Conservation (phyloP, 2,888 invertebrate genomes). For the Merodon equestris region DNA sequence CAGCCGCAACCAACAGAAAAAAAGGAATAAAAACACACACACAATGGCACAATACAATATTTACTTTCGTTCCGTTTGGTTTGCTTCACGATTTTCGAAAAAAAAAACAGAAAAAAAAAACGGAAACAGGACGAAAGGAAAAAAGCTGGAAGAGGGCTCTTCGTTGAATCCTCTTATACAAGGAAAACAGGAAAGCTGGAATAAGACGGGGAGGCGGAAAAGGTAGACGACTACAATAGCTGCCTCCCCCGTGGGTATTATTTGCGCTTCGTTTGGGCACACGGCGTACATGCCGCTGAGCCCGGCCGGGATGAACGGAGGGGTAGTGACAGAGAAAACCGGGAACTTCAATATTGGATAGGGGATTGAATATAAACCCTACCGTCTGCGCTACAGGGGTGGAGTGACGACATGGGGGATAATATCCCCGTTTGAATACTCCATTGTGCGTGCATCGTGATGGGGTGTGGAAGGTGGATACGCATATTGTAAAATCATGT, state of each 20-base stretch:
- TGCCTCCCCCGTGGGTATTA: conserved; percentile 40
- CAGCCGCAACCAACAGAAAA: no score
- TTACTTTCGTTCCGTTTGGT: conserved; percentile 67
- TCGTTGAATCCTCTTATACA: conserved; percentile 23
- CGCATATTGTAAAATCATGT: conserved; percentile 65
- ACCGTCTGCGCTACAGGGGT: conserved; percentile 6
- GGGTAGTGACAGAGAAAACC: background rate
- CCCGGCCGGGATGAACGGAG: conserved; percentile 2
- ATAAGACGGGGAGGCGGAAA: background rate
- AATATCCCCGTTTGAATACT: conserved; percentile 64
- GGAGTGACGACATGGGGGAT: conserved; percentile 59
- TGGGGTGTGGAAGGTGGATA: conserved; percentile 51
- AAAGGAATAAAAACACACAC: background rate
- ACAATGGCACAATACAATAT: conserved; percentile 62
- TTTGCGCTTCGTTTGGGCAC: conserved; percentile 51
- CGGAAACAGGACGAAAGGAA: no score
- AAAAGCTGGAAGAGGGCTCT: conserved; percentile 42
- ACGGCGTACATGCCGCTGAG: no score
- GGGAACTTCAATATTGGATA: no score
- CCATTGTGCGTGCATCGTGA: conserved; percentile 66
- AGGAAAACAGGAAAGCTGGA: background rate
- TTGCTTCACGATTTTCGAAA: conserved; percentile 48
- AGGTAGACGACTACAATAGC: conserved; percentile 25
- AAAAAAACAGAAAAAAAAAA: conserved; percentile 6
- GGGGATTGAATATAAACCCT: no score